Conservation (phyloP, 2,888 invertebrate genomes). For the Rhodophaea formosa region DNA sequence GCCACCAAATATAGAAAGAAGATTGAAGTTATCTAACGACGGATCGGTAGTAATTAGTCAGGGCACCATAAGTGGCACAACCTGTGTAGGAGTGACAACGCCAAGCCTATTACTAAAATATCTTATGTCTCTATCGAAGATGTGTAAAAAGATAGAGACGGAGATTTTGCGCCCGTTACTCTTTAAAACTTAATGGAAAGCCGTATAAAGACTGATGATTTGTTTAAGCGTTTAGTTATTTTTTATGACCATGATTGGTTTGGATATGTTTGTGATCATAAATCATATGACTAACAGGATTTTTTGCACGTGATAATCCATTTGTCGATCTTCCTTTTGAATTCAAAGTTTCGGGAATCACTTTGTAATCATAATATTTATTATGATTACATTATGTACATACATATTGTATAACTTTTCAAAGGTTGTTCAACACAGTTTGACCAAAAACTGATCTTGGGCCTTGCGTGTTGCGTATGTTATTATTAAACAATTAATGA, state of each 20-base stretch:
- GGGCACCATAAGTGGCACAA: slow-evolving; percentile 34
- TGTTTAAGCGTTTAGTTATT: slow-evolving; percentile 19
- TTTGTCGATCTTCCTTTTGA: not conserved
- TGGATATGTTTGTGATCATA: not conserved
- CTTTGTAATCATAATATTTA: not conserved
- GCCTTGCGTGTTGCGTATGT: too few relatives aligned
- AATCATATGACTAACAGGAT: not conserved
- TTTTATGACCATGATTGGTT: slow-evolving; percentile 10
- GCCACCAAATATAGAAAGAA: slow-evolving; percentile 7
- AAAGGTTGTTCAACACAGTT: too few relatives aligned
- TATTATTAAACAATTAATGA: too few relatives aligned
- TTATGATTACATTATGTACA: too few relatives aligned
- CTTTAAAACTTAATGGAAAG: slow-evolving; percentile 30
- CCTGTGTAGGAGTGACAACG: slow-evolving; percentile 36
- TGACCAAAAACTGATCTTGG: too few relatives aligned
- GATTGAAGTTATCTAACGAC: slow-evolving; percentile 10
- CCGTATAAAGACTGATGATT: slow-evolving; percentile 37
- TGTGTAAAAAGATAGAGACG: slow-evolving; percentile 29
- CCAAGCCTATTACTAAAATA: slow-evolving; percentile 23
- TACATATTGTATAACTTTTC: too few relatives aligned
- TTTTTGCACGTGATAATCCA: not conserved
- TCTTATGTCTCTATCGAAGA: slow-evolving; percentile 31
- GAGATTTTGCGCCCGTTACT: slow-evolving; percentile 44
- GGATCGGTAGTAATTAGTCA: slow-evolving; percentile 42
- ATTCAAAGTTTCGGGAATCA: too few relatives aligned